Evolutionary conservation across 1,140 invertebrate genomes (phyloP).

Genomic region (Neodiprion lecontei): DNA sequence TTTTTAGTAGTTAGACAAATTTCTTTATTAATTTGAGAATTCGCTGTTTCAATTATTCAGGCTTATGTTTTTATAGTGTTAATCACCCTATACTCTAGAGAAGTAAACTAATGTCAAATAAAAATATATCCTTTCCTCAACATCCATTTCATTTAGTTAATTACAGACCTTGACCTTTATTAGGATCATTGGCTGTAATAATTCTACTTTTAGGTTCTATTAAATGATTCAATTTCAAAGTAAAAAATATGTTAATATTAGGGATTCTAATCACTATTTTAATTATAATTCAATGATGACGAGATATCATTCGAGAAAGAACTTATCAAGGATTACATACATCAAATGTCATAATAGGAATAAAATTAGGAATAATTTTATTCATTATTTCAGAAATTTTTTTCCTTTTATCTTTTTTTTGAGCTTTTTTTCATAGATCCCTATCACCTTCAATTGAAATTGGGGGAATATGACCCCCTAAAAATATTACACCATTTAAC

Average conservation of each 20-base stretch:
- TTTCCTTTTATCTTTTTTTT: slow-evolving; percentile 71
- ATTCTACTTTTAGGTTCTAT: slow-evolving; percentile 45
- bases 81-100: slow-evolving; percentile 62
- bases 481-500: slow-evolving; percentile 67
- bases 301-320: too few relatives aligned
- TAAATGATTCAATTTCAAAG: too few relatives aligned
- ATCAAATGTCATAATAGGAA: too few relatives aligned
- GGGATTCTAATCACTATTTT: too few relatives aligned
- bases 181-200: slow-evolving; percentile 56
- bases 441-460: slow-evolving; percentile 69
- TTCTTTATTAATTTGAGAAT: too few relatives aligned
- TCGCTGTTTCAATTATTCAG: slow-evolving; percentile 66
- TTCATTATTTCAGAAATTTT: slow-evolving; percentile 72
- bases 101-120: slow-evolving; percentile 51
- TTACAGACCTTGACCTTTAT: slow-evolving; percentile 64
- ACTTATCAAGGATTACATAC: too few relatives aligned
- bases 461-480: slow-evolving; percentile 65
- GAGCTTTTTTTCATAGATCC: slow-evolving; percentile 70
- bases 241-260: too few relatives aligned
- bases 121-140: slow-evolving; percentile 36
- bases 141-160: slow-evolving; percentile 64
- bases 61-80: slow-evolving; percentile 64
- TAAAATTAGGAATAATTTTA: slow-evolving; percentile 52
- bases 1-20: too few relatives aligned
- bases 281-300: too few relatives aligned